phyloP scores from a whole-genome alignment of 2,888 invertebrate species.

The Selenia dentaria region DNA sequence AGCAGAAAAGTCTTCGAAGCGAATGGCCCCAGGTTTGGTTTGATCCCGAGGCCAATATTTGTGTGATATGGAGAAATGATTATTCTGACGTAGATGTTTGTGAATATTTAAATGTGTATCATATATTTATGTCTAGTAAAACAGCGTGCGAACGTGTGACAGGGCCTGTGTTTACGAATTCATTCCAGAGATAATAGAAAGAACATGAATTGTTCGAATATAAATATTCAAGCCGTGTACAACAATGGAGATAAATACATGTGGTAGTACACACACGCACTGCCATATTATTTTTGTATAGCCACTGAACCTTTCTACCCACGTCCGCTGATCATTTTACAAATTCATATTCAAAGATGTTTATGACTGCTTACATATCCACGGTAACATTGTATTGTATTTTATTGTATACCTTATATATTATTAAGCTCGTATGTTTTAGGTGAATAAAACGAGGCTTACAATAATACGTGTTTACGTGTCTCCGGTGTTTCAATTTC shows the following conservation, averaged over 20 bases:
- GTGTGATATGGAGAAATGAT: no score
- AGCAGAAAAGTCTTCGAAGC: no score
- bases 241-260: constrained; percentile 32
- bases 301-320: constrained; percentile 35
- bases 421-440: no score
- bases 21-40: no score
- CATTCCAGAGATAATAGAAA: constrained; percentile 26
- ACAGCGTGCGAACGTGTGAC: constrained; percentile 30
- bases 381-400: constrained; percentile 26
- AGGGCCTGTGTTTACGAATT: neutral
- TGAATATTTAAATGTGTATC: no score
- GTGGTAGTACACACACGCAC: neutral
- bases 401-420: no score
- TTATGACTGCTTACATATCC: constrained; percentile 33
- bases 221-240: constrained; percentile 34
- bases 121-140: no score
- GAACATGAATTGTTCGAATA: constrained; percentile 10
- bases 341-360: constrained; percentile 33
- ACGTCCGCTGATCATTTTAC: constrained; percentile 37
- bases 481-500: no score
- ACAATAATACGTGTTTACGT: constrained; percentile 5
- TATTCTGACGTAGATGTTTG: no score
- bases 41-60: no score
- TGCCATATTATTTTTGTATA: constrained; percentile 23
- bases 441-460: constrained; percentile 21